Evolutionary conservation across 2,797 vertebrate species (phyloP).

Genomic region (Psittacula derbiana): DNA sequence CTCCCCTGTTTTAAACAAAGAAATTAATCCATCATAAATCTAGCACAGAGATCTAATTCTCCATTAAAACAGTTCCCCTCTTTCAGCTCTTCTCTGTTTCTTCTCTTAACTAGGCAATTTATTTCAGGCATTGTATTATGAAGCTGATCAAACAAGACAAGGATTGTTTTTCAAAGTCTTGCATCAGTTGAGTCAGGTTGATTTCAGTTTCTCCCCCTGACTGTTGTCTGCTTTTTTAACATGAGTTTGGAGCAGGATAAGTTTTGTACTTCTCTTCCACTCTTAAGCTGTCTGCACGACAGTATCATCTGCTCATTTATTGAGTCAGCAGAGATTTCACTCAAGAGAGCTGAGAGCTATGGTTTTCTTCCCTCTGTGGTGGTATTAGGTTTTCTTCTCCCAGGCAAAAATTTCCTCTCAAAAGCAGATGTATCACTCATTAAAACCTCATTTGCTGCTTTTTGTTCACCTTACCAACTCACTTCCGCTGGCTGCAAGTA

Average conservation of each 20-base stretch:
- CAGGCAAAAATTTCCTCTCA: neutral
- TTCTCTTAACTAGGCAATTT: neutral
- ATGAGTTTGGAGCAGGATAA: neutral
- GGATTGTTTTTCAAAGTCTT: neutral
- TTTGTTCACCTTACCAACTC: neutral
- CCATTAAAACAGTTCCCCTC: neutral
- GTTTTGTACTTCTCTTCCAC: neutral
- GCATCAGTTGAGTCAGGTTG: neutral
- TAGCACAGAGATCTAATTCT: neutral
- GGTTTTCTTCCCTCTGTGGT: neutral
- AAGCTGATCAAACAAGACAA: neutral
- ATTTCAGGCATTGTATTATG: neutral
- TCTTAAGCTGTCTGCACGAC: neutral
- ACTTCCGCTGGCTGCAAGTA: neutral
- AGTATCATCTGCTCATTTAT: neutral
- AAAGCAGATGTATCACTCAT: neutral
- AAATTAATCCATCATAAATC: neutral
- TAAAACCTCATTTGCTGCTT: neutral
- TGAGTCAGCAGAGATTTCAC: neutral
- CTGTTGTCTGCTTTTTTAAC: neutral
- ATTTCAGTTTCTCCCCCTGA: neutral
- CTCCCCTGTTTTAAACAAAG: neutral
- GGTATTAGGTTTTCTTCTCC: neutral
- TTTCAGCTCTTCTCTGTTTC: neutral
- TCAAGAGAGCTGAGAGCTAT: neutral